Conservation (phyloP, 2,113 vertebrate species). For the Tachysurus vachellii region DNA sequence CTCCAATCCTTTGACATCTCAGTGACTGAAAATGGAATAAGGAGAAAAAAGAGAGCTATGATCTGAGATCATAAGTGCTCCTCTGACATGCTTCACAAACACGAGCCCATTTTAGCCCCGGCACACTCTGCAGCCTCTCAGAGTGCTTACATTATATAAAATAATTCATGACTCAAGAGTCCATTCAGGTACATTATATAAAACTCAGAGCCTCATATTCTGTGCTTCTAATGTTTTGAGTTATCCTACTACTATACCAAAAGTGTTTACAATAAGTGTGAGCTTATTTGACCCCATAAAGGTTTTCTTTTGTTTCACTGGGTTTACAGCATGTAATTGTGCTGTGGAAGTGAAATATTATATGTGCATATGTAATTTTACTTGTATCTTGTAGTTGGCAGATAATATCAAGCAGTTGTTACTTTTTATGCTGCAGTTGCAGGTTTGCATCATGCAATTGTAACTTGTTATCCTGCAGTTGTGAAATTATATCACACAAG, state of each 20-base stretch:
- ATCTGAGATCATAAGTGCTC: conserved; percentile 24
- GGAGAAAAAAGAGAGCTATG: background rate
- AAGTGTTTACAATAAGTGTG: background rate
- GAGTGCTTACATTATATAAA: conserved; percentile 35
- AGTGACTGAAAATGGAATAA: background rate
- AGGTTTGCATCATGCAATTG: background rate
- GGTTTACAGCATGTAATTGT: background rate
- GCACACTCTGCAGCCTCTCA: conserved; percentile 5
- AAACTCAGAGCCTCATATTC: background rate
- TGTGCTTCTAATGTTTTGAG: background rate
- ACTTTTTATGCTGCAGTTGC: background rate
- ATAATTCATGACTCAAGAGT: conserved; percentile 25
- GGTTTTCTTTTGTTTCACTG: background rate
- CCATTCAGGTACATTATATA: conserved; percentile 3
- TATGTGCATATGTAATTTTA: background rate
- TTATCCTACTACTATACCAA: background rate
- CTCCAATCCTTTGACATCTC: background rate
- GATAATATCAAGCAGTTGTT: background rate
- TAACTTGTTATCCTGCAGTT: background rate
- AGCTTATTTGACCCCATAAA: background rate
- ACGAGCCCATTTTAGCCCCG: conserved; percentile 18
- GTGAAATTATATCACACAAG: background rate
- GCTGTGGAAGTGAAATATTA: background rate
- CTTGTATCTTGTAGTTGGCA: background rate
- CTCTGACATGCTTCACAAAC: conserved; percentile 29